A percentile compares a stretch with the other conserved stretches of the same genome.
Conservation (phyloP, 1,140 invertebrate species). For the Latrodectus geometricus region DNA sequence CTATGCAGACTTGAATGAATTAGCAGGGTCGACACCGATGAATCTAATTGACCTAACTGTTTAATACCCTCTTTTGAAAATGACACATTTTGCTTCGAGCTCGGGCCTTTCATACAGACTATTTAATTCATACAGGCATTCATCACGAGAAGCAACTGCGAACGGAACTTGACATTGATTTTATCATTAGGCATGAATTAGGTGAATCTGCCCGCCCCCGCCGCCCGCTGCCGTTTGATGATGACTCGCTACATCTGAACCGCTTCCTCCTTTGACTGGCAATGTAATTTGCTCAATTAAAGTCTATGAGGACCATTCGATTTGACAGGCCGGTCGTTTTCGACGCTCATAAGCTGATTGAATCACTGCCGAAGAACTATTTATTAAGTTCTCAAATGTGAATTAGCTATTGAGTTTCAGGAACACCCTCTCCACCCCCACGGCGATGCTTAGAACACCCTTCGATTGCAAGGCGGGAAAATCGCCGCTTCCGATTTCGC, state of each 20-base stretch:
- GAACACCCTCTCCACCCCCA: background rate
- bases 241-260: conserved; percentile 43
- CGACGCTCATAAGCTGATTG: conserved; percentile 38
- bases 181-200: conserved; percentile 60
- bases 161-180: conserved; percentile 52
- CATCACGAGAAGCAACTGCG: conserved; percentile 34
- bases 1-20: conserved; percentile 16
- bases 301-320: conserved; percentile 56
- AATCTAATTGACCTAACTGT: conserved; percentile 55
- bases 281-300: conserved; percentile 59
- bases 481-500: background rate
- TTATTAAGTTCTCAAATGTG: conserved; percentile 59
- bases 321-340: conserved; percentile 55
- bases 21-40: conserved; percentile 20
- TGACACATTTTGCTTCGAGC: conserved; percentile 37
- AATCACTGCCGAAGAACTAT: conserved; percentile 54
- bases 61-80: conserved; percentile 41
- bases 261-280: conserved; percentile 47
- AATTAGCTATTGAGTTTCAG: conserved; percentile 47
- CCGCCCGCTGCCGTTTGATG: conserved; percentile 37
- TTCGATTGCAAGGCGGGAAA: conserved; percentile 24
- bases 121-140: conserved; percentile 52
- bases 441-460: conserved; percentile 35
- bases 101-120: conserved; percentile 28
- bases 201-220: conserved; percentile 28